Percentiles rank a stretch among this genome's conserved stretches.
phyloP scores from a whole-genome alignment of 92 coral and sea anemone species.

The Heteractis magnifica region DNA sequence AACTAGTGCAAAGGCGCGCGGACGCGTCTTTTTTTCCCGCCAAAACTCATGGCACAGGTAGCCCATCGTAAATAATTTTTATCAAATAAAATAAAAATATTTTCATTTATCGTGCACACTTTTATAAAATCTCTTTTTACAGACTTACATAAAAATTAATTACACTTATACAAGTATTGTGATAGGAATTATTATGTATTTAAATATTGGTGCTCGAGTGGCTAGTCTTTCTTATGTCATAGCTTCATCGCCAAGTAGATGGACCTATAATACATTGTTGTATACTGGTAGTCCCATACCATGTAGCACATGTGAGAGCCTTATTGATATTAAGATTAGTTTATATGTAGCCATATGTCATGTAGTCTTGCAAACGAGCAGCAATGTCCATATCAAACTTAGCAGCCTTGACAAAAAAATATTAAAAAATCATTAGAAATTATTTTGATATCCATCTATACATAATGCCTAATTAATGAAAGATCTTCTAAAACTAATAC shows the following conservation, averaged over 20 bases:
- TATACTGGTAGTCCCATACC: neutral
- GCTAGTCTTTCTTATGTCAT: too few relatives aligned
- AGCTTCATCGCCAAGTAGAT: too few relatives aligned
- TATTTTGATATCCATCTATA: neutral
- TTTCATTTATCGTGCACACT: neutral
- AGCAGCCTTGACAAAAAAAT: slow-evolving; percentile 57
- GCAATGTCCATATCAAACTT: slow-evolving; percentile 89
- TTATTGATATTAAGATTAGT: neutral
- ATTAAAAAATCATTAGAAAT: neutral
- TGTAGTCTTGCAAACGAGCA: slow-evolving; percentile 88
- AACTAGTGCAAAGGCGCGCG: slow-evolving; percentile 19
- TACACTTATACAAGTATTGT: neutral
- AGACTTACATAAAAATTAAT: neutral
- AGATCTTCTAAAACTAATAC: slow-evolving; percentile 12
- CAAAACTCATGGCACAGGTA: slow-evolving; percentile 12
- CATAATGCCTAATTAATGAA: neutral
- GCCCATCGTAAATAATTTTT: slow-evolving; percentile 5
- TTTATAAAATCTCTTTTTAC: neutral
- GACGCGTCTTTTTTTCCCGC: slow-evolving; percentile 44
- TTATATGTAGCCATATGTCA: slow-evolving; percentile 82
- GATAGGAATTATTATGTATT: neutral
- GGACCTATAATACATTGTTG: neutral
- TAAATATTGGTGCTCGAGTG: neutral
- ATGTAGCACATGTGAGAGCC: neutral
- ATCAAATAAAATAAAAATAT: neutral